Evolutionary conservation across 2,888 invertebrate genomes (phyloP).

Genomic region (Hymenopus coronatus): DNA sequence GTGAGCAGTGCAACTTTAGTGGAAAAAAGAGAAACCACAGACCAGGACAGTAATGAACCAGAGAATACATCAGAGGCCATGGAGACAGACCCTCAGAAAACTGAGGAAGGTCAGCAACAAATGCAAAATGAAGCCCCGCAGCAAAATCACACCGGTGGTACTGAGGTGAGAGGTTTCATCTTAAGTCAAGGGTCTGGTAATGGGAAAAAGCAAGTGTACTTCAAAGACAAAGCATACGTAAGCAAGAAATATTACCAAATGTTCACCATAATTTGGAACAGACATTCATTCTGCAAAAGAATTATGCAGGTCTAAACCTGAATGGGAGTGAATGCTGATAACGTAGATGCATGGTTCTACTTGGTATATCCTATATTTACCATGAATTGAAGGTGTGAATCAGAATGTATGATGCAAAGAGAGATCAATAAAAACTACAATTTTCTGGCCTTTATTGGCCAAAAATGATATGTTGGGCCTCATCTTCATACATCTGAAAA

Average conservation of each 20-base stretch:
- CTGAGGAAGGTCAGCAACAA: conserved; percentile 44
- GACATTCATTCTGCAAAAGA: background rate
- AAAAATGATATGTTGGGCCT: no score
- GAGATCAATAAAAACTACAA: no score
- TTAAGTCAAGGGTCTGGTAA: conserved; percentile 45
- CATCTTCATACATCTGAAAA: no score
- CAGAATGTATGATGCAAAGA: background rate
- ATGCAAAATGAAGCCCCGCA: conserved; percentile 48
- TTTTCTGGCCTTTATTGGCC: no score
- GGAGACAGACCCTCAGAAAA: conserved; percentile 46
- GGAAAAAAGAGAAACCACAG: conserved; percentile 64
- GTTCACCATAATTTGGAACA: background rate
- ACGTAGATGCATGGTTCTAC: conserved; percentile 60
- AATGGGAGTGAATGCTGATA: background rate
- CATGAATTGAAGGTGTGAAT: background rate
- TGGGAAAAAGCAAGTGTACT: conserved; percentile 58
- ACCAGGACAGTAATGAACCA: conserved; percentile 39
- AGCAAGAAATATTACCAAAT: background rate
- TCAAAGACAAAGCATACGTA: conserved; percentile 44
- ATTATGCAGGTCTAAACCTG: background rate
- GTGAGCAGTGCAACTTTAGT: conserved; percentile 82
- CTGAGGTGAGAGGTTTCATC: conserved; percentile 45
- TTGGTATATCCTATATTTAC: conserved; percentile 56
- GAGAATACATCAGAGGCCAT: conserved; percentile 50
- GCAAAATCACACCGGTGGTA: conserved; percentile 51